Evolutionary conservation across 2,113 vertebrate species (phyloP), one percentile per base, ranked within the genome.

Genomic region (Coracopsis vasa): DNA sequence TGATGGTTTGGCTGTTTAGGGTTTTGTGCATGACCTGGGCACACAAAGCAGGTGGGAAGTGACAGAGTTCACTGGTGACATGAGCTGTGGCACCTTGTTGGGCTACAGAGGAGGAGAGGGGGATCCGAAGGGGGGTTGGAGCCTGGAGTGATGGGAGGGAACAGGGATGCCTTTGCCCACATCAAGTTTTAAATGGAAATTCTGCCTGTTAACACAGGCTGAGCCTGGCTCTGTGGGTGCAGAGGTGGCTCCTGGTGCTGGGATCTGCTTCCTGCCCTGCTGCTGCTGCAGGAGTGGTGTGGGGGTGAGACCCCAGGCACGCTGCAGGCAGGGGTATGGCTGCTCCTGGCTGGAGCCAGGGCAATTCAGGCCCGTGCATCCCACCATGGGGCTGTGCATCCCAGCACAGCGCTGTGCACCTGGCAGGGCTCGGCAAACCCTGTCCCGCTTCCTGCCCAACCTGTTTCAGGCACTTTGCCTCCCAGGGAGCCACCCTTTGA

Each of bases 401-500:
- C 54, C 11, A 1, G 2, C 0, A 1, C 2, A 15, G 42, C 31
- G 14, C 28, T 13, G 10, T 1, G 77, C 13, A 21, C n/a, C 81
- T 28, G 44, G 37, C 64, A 0, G 51, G 80, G 6, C 67, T 53
- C 66, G 13, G 71, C 70, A 28, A n/a, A 41, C 48, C 24, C 69
- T 72, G 39, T 0, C 21, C 77, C 5, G 71, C 81, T 89, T 95
- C 96, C 96, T 97, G 96, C 67, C 94, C 81, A 86, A 94, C 95
- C 95, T 88, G 95, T 96, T 93, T 87, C 7, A 31, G 95, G 89
- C 69, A 4, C 47, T 48, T 39, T 2, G 60, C 86, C 74, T 95
- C 69, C 44, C 80, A 15, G 58, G 50, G 91, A 95, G 83, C 95
- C 96, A 88, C 95, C 94, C 97, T 53, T 39, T 96, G 86, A 60